Evolutionary conservation across 2,888 invertebrate genomes (phyloP).

Genomic region (Amaurobius ferox): DNA sequence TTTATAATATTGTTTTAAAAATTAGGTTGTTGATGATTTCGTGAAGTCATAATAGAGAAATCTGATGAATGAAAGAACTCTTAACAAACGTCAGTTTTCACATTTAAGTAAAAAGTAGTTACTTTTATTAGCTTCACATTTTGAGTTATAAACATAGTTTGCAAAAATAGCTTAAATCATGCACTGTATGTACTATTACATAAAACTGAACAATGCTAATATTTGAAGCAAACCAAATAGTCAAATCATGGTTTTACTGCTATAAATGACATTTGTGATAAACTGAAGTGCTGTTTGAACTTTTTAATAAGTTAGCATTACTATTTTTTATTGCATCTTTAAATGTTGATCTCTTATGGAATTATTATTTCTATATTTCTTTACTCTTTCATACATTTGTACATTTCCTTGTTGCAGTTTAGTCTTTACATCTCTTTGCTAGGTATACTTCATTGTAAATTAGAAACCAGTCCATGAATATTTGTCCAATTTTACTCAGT

Average conservation of each 20-base stretch:
- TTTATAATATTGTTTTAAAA: no score
- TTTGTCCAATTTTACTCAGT: neutral
- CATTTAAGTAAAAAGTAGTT: no score
- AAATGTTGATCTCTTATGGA: neutral
- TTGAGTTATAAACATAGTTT: no score
- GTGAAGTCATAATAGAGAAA: no score
- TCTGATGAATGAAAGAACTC: no score
- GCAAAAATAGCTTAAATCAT: no score
- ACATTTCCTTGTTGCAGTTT: neutral
- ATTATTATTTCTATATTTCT: neutral
- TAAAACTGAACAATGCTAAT: no score
- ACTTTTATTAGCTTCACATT: no score
- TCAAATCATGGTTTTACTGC: neutral
- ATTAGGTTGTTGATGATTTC: no score
- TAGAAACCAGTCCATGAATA: neutral
- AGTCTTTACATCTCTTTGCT: constrained; percentile 5
- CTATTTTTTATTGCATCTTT: neutral
- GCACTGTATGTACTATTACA: no score
- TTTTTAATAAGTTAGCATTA: neutral
- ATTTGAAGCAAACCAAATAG: neutral
- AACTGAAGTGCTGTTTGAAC: constrained; percentile 6
- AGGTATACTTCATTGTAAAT: neutral
- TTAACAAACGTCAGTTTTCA: no score
- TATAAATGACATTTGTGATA: neutral
- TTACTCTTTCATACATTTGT: neutral